A percentile compares a stretch with the other conserved stretches of the same genome.
Conservation (phyloP, 2,113 vertebrate species). For the Girardinichthys multiradiatus region DNA sequence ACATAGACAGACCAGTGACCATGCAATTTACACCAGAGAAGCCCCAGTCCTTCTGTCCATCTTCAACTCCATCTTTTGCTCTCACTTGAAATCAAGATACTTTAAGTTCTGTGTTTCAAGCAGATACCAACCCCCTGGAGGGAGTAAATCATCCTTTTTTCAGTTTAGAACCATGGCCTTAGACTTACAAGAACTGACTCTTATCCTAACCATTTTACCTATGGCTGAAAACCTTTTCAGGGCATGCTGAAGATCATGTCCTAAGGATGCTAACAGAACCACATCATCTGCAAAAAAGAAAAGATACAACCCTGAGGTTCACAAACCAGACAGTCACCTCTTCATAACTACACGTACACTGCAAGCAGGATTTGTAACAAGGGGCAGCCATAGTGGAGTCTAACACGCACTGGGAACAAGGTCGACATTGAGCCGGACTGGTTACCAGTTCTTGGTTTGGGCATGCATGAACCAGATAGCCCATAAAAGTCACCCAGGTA, state of each 20-base stretch:
- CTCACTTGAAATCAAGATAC: no score
- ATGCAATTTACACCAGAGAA: no score
- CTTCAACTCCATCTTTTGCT: no score
- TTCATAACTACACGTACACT: background rate
- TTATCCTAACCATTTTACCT: background rate
- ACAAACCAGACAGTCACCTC: background rate
- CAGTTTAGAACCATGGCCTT: background rate
- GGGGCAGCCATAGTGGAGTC: no score
- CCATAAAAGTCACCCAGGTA: no score
- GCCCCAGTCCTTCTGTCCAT: no score
- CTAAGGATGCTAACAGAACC: background rate
- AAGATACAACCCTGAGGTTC: background rate
- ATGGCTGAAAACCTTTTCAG: background rate
- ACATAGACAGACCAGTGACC: no score
- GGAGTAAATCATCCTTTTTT: background rate
- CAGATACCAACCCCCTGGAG: no score
- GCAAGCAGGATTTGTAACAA: no score
- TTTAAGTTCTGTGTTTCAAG: no score
- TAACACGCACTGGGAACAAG: no score
- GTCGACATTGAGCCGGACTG: no score
- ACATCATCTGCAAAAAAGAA: background rate
- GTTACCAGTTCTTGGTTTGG: background rate
- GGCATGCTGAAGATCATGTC: background rate
- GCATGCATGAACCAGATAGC: background rate
- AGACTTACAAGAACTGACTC: background rate